A percentile compares a stretch with the other conserved stretches of the same genome.
Evolutionary conservation across 2,113 vertebrate species (phyloP).

Genomic region (Platycercus adscitus): DNA sequence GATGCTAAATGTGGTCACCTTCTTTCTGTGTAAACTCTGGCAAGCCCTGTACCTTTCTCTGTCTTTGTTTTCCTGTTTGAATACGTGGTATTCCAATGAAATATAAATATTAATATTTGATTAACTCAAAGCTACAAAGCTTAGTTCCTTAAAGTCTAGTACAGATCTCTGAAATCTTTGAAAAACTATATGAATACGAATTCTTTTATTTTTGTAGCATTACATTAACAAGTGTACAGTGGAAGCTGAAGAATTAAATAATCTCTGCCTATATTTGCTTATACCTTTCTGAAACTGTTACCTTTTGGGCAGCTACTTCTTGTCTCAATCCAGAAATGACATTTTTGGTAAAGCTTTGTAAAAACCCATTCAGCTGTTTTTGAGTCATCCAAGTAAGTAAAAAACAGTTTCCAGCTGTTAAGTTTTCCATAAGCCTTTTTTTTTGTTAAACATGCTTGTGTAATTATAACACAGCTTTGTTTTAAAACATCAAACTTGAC

Average conservation of each 20-base stretch:
- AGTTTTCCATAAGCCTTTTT: constrained; percentile 77
- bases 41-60: neutral
- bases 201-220: constrained; percentile 10
- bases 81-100: neutral
- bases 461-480: constrained; percentile 81
- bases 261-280: constrained; percentile 54
- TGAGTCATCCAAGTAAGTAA: constrained; percentile 79
- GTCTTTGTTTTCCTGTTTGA: constrained; percentile 44
- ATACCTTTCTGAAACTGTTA: constrained; percentile 45
- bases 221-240: neutral
- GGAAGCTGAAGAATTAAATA: constrained; percentile 40
- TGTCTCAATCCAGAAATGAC: constrained; percentile 76
- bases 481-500: constrained; percentile 80
- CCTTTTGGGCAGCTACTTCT: constrained; percentile 73
- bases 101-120: constrained; percentile 49
- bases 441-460: constrained; percentile 70
- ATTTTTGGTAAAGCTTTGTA: constrained; percentile 67
- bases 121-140: constrained; percentile 20
- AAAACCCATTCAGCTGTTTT: constrained; percentile 73
- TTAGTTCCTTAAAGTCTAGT: constrained; percentile 10
- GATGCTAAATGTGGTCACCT: neutral
- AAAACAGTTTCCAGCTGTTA: constrained; percentile 83
- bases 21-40: neutral
- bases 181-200: constrained; percentile 34
- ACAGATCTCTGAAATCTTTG: constrained; percentile 19